phyloP scores from a whole-genome alignment of 2,888 invertebrate species.

The Subacronicta megacephala region DNA sequence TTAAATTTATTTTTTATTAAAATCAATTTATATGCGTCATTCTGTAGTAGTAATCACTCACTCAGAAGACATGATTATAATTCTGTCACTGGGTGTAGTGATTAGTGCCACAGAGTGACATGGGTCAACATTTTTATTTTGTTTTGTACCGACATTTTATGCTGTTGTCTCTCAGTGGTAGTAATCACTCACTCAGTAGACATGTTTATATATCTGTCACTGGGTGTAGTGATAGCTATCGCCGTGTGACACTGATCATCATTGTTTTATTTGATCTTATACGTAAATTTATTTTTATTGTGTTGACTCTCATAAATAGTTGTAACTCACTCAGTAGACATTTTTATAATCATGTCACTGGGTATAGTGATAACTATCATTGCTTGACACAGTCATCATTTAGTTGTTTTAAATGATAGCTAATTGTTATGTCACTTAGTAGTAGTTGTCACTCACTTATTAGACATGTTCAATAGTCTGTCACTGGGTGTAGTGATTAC shows the following conservation, averaged over 20 bases:
- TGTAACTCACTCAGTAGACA: conserved; percentile 41
- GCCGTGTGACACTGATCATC: conserved; percentile 13
- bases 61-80: conserved; percentile 47
- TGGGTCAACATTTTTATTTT: background rate
- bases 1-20: no score
- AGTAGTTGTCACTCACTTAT: conserved; percentile 29
- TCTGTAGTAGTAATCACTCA: conserved; percentile 8
- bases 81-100: conserved; percentile 63
- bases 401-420: no score
- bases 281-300: background rate
- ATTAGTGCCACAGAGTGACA: conserved; percentile 40
- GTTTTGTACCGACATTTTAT: no score
- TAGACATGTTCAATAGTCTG: conserved; percentile 29
- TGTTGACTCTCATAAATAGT: conserved; percentile 20
- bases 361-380: conserved; percentile 19
- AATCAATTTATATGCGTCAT: background rate
- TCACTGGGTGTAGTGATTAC: conserved; percentile 44
- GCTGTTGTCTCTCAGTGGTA: conserved; percentile 4
- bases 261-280: no score
- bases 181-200: conserved; percentile 43
- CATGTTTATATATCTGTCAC: conserved; percentile 59
- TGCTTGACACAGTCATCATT: no score
- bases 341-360: conserved; percentile 30
- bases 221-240: conserved; percentile 44
- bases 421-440: background rate